phyloP scores from a whole-genome alignment of 2,113 vertebrate species.

The Phoxinus phoxinus region DNA sequence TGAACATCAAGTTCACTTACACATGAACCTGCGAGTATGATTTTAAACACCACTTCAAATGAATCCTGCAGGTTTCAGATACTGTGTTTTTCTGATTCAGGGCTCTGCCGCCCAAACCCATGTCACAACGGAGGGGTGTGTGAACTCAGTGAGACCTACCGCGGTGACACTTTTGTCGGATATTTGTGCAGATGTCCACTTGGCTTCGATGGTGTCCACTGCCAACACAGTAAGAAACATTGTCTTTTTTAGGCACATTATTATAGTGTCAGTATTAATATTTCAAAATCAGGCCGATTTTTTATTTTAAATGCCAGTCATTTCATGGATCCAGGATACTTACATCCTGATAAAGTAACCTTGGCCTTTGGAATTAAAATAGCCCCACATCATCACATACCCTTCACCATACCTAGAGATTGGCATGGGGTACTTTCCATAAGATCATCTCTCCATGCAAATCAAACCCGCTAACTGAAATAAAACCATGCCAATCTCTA shows the following conservation, averaged over 20 bases:
- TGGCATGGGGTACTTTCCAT: too few relatives aligned
- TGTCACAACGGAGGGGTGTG: conserved; percentile 87
- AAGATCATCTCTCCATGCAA: too few relatives aligned
- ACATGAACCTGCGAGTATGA: background rate
- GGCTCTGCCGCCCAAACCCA: conserved; percentile 84
- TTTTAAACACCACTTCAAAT: background rate
- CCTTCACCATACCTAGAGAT: too few relatives aligned
- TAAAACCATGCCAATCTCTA: too few relatives aligned
- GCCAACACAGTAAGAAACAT: conserved; percentile 86
- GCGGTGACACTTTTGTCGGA: conserved; percentile 85
- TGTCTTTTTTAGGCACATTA: background rate
- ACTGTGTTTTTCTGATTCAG: conserved; percentile 58
- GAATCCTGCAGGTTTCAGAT: background rate
- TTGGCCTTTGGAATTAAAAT: too few relatives aligned
- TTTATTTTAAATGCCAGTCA: too few relatives aligned
- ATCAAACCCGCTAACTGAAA: too few relatives aligned
- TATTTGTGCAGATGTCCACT: conserved; percentile 84
- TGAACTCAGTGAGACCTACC: conserved; percentile 81
- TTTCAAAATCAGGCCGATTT: too few relatives aligned
- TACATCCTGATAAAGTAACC: too few relatives aligned
- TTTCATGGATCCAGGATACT: too few relatives aligned
- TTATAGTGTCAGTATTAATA: background rate
- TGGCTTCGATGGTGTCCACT: conserved; percentile 86
- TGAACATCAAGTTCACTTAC: background rate
- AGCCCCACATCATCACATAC: too few relatives aligned